Evolutionary conservation across 2,888 invertebrate species (phyloP), one percentile per base, ranked within the genome.

Genomic region (Polyommatus icarus): DNA sequence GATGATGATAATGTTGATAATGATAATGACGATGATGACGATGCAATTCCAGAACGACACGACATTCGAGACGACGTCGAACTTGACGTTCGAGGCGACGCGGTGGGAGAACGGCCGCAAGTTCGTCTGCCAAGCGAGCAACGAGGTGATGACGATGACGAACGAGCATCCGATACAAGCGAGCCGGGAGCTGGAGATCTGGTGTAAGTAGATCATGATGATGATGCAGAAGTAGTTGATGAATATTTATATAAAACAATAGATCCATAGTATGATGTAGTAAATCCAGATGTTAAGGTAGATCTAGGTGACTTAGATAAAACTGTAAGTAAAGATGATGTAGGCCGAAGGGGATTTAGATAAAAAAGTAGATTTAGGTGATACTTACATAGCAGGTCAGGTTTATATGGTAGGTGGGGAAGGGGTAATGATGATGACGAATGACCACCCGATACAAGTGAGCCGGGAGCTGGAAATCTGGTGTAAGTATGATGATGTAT

Each of bases 111-210:
- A 98, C 87, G 96, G 96, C 29, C 95, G 95, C 81, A 96, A 96
- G 83, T 96, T 98, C 87, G 96, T 96, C 83, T 98, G 98, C 86
- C 96, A 96, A 84, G 97, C 97, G 0, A 96, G 96, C 82, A 98
- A 98, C 90, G 95, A 96, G 80, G 98, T 98, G 76, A 96, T 97
- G 87, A 90, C 95, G 81, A 95, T 96, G 79, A 96, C 96, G 81
- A 95, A 96, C 71, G 97, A 97, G 84, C 96, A 96, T 78, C 97
- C 98, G 2, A 95, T 98, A 88, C 95, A 96, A 81, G 95, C 96
- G 54, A 95, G 95, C 10, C 93, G 96, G 71, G 96, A 96, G 72
- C 93, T 98, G 79, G 97, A 98, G 91, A 97, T 98, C 79, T 95
- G 97, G 92, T 98, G 98, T 98, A 96, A 97, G 67, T 67, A 6